Evolutionary conservation across 2,888 invertebrate species (phyloP).

Genomic region (Hyalella azteca): DNA sequence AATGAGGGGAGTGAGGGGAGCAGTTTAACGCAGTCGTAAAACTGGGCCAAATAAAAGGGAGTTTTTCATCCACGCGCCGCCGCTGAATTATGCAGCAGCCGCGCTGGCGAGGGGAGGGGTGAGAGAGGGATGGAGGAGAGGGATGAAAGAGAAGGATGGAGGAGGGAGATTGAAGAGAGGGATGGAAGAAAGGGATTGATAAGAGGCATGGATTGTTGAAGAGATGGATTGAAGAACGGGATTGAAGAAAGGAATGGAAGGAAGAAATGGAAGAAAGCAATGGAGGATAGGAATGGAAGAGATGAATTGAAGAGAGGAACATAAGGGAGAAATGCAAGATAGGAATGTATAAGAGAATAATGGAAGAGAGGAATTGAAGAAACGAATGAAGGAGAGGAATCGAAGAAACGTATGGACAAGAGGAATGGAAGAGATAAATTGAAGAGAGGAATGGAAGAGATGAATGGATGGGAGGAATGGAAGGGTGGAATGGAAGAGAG

Average conservation of each 20-base stretch:
- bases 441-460: not conserved
- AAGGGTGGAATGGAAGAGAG: no score
- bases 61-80: not conserved
- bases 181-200: not conserved
- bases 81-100: not conserved
- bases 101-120: not conserved
- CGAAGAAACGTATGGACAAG: not conserved
- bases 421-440: not conserved
- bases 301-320: not conserved
- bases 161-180: not conserved
- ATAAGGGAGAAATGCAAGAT: not conserved
- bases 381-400: no score
- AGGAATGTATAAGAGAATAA: no score
- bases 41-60: conserved; percentile 17
- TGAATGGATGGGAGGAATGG: no score
- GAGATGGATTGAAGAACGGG: not conserved
- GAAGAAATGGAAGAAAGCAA: not conserved
- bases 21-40: not conserved
- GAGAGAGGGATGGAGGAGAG: not conserved
- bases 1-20: not conserved
- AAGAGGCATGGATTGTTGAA: not conserved
- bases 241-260: not conserved
- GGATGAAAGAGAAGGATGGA: not conserved
- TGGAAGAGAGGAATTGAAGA: no score
- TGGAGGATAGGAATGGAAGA: not conserved